Conservation (phyloP, 1,140 invertebrate genomes). For the Coelopa frigida region DNA sequence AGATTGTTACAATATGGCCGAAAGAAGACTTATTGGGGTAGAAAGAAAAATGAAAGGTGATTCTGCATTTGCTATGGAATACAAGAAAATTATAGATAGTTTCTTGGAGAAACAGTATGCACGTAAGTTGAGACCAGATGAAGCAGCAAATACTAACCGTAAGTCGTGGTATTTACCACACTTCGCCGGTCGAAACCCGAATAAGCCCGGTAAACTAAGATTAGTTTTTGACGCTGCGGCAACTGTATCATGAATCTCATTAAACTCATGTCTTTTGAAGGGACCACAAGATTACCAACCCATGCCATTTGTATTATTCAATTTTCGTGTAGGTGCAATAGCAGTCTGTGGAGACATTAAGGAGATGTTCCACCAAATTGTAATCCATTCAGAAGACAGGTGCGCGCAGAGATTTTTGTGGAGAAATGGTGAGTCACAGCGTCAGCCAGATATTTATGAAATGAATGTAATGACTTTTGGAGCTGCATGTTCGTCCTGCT, state of each 20-base stretch:
- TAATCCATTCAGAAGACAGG: not conserved
- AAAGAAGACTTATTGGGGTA: conserved; percentile 1
- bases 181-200: conserved; percentile 23
- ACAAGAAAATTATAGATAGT: not conserved
- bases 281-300: conserved; percentile 24
- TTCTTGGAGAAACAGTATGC: not conserved
- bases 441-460: no score
- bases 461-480: conserved; percentile 29
- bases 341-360: not conserved
- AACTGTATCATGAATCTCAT: conserved; percentile 11
- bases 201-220: conserved; percentile 24
- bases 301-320: conserved; percentile 19
- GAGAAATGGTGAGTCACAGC: no score
- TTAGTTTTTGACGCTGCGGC: conserved; percentile 27
- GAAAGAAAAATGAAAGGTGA: not conserved
- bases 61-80: not conserved
- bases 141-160: not conserved
- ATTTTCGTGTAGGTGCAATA: not conserved
- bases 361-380: conserved; percentile 1
- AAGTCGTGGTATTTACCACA: conserved; percentile 31
- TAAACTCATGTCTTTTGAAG: conserved; percentile 23
- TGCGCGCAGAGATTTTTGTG: conserved; percentile 3
- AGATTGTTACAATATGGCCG: conserved; percentile 14
- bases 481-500: conserved; percentile 30
- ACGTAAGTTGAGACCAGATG: not conserved